Percentiles rank a stretch among this genome's conserved stretches.
Evolutionary conservation across 1,140 invertebrate genomes (phyloP).

Genomic region (Choristoneura fumiferana): DNA sequence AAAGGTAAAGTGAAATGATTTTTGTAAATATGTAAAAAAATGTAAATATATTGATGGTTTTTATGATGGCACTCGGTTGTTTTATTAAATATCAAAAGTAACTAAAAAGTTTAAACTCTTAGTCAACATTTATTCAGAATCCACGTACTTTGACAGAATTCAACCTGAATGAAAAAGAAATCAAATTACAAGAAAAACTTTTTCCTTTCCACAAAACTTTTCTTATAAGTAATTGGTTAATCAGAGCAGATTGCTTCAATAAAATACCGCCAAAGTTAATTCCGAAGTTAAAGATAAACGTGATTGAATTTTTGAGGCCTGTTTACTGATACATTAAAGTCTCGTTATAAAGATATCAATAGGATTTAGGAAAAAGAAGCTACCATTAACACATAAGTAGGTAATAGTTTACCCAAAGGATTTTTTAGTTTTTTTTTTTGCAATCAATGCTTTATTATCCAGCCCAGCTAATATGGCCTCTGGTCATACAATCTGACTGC

Average conservation of each 20-base stretch:
- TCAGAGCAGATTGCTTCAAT: not conserved
- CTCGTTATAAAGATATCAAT: no score
- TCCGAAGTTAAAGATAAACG: not conserved
- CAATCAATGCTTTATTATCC: no score
- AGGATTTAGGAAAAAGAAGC: no score
- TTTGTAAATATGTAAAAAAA: conserved; percentile 69
- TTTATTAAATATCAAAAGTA: conserved; percentile 35
- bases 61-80: conserved; percentile 60
- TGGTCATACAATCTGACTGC: no score
- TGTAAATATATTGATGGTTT: conserved; percentile 76
- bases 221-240: not conserved
- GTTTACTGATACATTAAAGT: no score
- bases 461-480: no score
- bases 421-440: no score
- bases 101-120: no score
- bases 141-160: no score
- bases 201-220: not conserved
- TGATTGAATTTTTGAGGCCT: not conserved
- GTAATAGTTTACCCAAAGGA: no score
- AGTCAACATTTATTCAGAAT: no score
- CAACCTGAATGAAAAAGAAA: not conserved
- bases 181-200: not conserved
- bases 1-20: conserved; percentile 35
- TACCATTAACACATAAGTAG: no score
- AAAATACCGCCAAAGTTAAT: not conserved